Evolutionary conservation across 2,797 vertebrate species (phyloP).

Genomic region (Cephalopachus bancanus): DNA sequence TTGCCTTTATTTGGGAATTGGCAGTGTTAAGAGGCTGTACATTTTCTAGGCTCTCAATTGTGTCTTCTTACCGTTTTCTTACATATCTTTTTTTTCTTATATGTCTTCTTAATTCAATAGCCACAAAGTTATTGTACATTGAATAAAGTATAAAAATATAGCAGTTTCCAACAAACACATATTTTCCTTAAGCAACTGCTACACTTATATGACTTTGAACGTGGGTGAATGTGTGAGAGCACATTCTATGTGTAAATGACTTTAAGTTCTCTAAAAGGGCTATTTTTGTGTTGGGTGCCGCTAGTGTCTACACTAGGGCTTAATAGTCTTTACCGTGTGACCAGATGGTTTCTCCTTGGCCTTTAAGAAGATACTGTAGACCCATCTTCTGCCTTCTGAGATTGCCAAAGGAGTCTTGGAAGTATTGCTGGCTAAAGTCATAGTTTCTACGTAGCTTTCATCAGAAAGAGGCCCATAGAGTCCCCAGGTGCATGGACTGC

Average conservation of each 20-base stretch:
- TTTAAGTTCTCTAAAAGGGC: not conserved
- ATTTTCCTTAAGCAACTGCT: constrained; percentile 21
- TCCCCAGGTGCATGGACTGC: not conserved
- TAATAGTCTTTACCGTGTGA: not conserved
- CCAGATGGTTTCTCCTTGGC: not conserved
- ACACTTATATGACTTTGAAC: not conserved
- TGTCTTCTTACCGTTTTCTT: not conserved
- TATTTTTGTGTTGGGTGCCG: not conserved
- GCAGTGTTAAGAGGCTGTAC: not conserved
- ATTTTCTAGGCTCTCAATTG: constrained; percentile 2
- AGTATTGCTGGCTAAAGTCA: not conserved
- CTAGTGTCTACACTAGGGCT: not conserved
- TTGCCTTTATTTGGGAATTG: not conserved
- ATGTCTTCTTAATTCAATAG: not conserved
- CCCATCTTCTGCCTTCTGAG: not conserved
- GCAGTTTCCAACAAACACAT: not conserved
- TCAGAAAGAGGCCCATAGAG: not conserved
- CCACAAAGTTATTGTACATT: not conserved
- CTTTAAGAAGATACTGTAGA: not conserved
- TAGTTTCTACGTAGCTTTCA: not conserved
- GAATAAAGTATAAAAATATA: constrained; percentile 4
- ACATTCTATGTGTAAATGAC: not conserved
- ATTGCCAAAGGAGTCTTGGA: not conserved
- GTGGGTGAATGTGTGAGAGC: not conserved
- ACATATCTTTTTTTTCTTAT: not conserved